phyloP scores from a whole-genome alignment of 2,797 vertebrate species.

The Manis pentadactyla region DNA sequence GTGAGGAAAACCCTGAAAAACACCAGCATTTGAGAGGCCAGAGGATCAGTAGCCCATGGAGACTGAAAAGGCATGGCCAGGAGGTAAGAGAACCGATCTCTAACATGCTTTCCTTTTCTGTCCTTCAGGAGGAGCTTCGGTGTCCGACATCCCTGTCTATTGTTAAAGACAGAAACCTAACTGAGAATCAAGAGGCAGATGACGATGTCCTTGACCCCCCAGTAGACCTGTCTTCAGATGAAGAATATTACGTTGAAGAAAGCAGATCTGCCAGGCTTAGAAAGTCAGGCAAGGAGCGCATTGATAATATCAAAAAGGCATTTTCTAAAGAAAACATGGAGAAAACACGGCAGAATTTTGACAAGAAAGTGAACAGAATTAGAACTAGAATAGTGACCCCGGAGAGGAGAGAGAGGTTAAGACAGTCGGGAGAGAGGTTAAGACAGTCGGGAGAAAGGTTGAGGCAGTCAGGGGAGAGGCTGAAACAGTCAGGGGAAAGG shows the following conservation, averaged over 20 bases:
- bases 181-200: conserved; percentile 80
- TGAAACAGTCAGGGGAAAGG: conserved; percentile 90
- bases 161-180: conserved; percentile 86
- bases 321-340: conserved; percentile 97
- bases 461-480: conserved; percentile 92
- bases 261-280: conserved; percentile 91
- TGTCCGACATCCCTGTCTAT: conserved; percentile 88
- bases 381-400: conserved; percentile 96
- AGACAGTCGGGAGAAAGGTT: conserved; percentile 93
- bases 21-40: background rate
- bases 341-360: conserved; percentile 95
- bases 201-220: conserved; percentile 91
- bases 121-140: conserved; percentile 91
- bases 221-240: conserved; percentile 96
- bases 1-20: background rate
- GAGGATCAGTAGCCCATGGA: background rate
- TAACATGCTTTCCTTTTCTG: conserved; percentile 63
- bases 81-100: background rate
- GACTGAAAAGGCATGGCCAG: background rate
- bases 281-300: conserved; percentile 93
- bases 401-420: conserved; percentile 94
- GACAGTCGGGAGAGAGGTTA: conserved; percentile 93
- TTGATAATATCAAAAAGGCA: conserved; percentile 95
- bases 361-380: conserved; percentile 94
- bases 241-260: conserved; percentile 95